Percentiles rank a stretch among this genome's conserved stretches.
Evolutionary conservation across 2,888 invertebrate genomes (phyloP).

Genomic region (Drosophila paranaensis): DNA sequence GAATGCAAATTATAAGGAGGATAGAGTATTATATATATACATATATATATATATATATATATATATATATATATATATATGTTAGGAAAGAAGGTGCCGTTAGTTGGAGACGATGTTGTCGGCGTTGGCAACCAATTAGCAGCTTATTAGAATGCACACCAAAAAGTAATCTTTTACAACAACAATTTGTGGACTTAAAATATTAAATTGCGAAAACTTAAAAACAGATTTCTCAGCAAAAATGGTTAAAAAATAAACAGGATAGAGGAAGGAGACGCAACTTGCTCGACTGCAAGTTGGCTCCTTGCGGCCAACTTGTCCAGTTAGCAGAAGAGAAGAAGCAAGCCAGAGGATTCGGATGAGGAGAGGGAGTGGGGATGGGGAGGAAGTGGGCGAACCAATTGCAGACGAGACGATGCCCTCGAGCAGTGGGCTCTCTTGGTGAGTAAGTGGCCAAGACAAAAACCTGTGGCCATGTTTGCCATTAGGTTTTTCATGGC

Average conservation of each 20-base stretch:
- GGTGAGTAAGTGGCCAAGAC: constrained; percentile 42
- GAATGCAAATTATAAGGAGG: constrained; percentile 21
- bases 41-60: constrained; percentile 7
- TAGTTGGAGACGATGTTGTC: constrained; percentile 51
- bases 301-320: constrained; percentile 38
- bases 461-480: constrained; percentile 62
- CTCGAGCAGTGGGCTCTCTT: constrained; percentile 19
- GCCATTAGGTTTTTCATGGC: constrained; percentile 44
- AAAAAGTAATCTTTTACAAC: constrained; percentile 69
- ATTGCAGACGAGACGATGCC: constrained; percentile 51
- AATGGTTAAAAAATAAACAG: constrained; percentile 13
- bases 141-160: constrained; percentile 77
- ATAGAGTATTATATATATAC: constrained; percentile 8
- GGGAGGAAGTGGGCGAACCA: constrained; percentile 6
- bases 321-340: constrained; percentile 3
- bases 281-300: constrained; percentile 41
- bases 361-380: background rate
- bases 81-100: constrained; percentile 48
- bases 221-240: constrained; percentile 76
- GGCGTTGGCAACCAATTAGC: constrained; percentile 73
- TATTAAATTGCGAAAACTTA: constrained; percentile 78
- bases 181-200: constrained; percentile 78
- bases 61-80: background rate
- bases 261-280: constrained; percentile 38
- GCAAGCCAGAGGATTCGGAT: background rate